Percentiles rank a stretch among this genome's conserved stretches.
Conservation (phyloP, 30 jellyfish, hydroid and myxozoan species). For the Turritopsis rubra region DNA sequence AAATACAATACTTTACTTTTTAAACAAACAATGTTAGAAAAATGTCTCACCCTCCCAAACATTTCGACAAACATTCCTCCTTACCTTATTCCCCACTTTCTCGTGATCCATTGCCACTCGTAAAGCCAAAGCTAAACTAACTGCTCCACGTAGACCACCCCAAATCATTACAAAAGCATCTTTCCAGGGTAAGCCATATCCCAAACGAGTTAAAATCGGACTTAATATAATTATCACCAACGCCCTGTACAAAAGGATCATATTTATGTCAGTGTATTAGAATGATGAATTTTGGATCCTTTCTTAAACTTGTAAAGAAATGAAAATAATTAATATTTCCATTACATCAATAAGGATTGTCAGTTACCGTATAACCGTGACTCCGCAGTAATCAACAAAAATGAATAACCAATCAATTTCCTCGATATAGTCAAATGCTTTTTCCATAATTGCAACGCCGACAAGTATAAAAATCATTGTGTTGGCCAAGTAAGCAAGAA, state of each 20-base stretch:
- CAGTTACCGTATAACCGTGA: conserved; percentile 61
- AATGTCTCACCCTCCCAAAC: too few relatives aligned
- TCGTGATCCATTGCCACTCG: conserved; percentile 69
- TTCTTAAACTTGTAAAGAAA: too few relatives aligned
- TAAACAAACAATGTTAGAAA: too few relatives aligned
- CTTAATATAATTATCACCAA: conserved; percentile 65
- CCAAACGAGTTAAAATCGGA: conserved; percentile 72
- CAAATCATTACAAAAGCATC: conserved; percentile 78
- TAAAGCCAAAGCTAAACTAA: conserved; percentile 76
- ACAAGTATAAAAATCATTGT: conserved; percentile 69
- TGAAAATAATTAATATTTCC: too few relatives aligned
- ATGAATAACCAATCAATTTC: conserved; percentile 54
- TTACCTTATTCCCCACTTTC: conserved; percentile 73
- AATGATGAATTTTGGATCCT: too few relatives aligned
- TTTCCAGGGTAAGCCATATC: conserved; percentile 75
- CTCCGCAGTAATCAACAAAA: conserved; percentile 64
- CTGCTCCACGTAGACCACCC: conserved; percentile 96
- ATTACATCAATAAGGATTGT: background rate
- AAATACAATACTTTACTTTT: too few relatives aligned
- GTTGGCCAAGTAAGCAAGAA: conserved; percentile 92
- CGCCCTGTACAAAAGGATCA: conserved; percentile 45
- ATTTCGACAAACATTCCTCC: background rate
- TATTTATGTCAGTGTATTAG: background rate
- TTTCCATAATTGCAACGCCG: conserved; percentile 92
- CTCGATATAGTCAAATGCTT: conserved; percentile 59